A percentile compares a stretch with the other conserved stretches of the same genome.
Evolutionary conservation across 1,140 invertebrate species (phyloP).

Genomic region (Atta colombica): DNA sequence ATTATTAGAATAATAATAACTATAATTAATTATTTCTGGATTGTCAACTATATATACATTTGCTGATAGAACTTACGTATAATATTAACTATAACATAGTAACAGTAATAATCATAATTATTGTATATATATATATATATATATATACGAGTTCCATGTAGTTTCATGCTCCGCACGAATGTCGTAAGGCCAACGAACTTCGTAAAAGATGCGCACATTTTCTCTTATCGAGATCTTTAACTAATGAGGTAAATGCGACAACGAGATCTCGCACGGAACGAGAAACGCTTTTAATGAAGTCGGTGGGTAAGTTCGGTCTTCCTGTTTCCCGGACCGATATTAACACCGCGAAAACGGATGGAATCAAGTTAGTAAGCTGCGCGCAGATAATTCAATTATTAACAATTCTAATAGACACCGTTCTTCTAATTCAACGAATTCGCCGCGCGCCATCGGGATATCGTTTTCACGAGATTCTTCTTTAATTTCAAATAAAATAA

Average conservation of each 20-base stretch:
- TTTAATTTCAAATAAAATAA: background rate
- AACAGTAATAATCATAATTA: too few species aligned
- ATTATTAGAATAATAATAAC: too few species aligned
- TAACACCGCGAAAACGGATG: conserved; percentile 73
- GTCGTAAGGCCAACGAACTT: conserved; percentile 30
- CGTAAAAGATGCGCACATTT: conserved; percentile 1
- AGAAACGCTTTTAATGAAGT: conserved; percentile 75
- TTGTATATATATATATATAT: too few species aligned
- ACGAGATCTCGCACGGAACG: conserved; percentile 31
- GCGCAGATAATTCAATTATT: conserved; percentile 64
- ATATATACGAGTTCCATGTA: background rate
- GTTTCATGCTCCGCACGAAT: background rate
- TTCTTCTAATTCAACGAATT: conserved; percentile 2
- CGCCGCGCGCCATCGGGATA: background rate
- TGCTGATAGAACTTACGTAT: too few species aligned
- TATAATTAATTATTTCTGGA: too few species aligned
- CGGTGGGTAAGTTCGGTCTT: conserved; percentile 65
- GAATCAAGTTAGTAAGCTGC: conserved; percentile 72
- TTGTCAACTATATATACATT: too few species aligned
- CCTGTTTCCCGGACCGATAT: conserved; percentile 71
- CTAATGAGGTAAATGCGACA: conserved; percentile 60
- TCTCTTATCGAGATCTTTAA: conserved; percentile 49
- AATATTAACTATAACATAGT: too few species aligned
- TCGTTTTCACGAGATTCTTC: conserved; percentile 22
- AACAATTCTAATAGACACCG: conserved; percentile 54